Percentiles rank a stretch among this genome's conserved stretches.
These are phyloP conservation scores for Phaethon lepturus DNA, from an alignment of 2,113 vertebrate genomes.

Conservation along the genomic window DNA sequence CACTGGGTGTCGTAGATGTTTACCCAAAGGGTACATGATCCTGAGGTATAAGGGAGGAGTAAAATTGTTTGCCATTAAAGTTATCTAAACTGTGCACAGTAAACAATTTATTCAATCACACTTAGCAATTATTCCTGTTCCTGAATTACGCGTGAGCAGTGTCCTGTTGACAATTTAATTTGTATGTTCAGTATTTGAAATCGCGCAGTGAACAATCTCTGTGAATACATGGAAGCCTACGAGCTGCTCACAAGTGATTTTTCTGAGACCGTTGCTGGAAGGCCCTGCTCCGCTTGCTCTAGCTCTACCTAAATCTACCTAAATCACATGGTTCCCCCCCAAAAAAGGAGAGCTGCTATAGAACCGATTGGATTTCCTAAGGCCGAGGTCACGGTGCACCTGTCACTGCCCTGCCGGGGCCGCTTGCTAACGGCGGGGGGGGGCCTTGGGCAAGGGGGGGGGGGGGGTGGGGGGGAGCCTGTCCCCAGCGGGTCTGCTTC, in stretches of 20 bases:
- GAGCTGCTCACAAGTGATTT: not conserved
- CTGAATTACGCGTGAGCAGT: not conserved
- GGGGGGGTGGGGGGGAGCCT: not conserved
- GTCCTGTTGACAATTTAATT: conserved; percentile 29
- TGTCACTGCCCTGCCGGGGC: not conserved
- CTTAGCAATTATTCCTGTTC: not conserved
- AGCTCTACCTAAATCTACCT: not conserved
- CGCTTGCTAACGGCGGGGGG: rapidly evolving
- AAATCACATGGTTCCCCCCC: not conserved
- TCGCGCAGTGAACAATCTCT: not conserved
- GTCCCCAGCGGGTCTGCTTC: not conserved
- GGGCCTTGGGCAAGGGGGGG: too few species aligned
- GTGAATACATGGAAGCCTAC: not conserved
- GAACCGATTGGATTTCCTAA: not conserved
- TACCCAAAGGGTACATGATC: not conserved
- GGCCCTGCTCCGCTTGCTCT: not conserved
- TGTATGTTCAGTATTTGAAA: conserved; percentile 3
- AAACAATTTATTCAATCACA: conserved; percentile 11
- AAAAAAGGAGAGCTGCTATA: not conserved
- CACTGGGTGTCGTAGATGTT: not conserved
- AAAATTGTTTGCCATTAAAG: not conserved
- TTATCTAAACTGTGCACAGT: not conserved
- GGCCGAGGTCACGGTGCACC: rapidly evolving
- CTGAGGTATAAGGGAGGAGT: not conserved
- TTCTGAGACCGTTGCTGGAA: not conserved